Percentiles rank a stretch among this genome's conserved stretches.
These are phyloP conservation scores for Cyprinodon diabolis DNA, from an alignment of 2,797 vertebrate species.

Conservation along the genomic window DNA sequence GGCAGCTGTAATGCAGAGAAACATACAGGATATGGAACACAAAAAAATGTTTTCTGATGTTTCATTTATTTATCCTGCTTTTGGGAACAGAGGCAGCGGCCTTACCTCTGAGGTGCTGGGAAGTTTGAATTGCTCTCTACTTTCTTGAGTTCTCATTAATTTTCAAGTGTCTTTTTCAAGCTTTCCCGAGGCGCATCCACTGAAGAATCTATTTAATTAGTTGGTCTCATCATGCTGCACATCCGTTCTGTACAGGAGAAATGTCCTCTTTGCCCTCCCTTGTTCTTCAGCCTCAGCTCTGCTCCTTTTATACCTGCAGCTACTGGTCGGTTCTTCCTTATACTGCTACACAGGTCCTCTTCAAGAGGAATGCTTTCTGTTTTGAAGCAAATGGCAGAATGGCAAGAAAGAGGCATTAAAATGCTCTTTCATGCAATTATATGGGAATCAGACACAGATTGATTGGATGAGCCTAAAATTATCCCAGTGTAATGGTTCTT, in stretches of 20 bases:
- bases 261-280: constrained; percentile 72
- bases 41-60: constrained; percentile 49
- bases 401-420: constrained; percentile 34
- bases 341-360: constrained; percentile 31
- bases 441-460: constrained; percentile 22
- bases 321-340: constrained; percentile 31
- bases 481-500: constrained; percentile 30
- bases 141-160: constrained; percentile 75
- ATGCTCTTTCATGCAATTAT: constrained; percentile 52
- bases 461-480: constrained; percentile 36
- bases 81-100: constrained; percentile 40
- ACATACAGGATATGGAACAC: constrained; percentile 49
- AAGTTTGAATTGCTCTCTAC: constrained; percentile 60
- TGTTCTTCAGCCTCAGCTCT: constrained; percentile 40
- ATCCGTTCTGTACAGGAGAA: constrained; percentile 69
- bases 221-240: constrained; percentile 71
- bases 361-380: constrained; percentile 43
- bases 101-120: constrained; percentile 53
- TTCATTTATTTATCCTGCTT: constrained; percentile 41
- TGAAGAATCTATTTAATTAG: constrained; percentile 81
- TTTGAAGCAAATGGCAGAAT: constrained; percentile 45
- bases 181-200: constrained; percentile 74
- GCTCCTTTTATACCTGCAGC: constrained; percentile 48
- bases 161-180: constrained; percentile 76
- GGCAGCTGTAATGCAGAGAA: constrained; percentile 40